Evolutionary conservation across 35 echinoderm and acorn worm genomes (phyloP), one percentile per base, ranked within the genome.

Genomic region (Lytechinus pictus): DNA sequence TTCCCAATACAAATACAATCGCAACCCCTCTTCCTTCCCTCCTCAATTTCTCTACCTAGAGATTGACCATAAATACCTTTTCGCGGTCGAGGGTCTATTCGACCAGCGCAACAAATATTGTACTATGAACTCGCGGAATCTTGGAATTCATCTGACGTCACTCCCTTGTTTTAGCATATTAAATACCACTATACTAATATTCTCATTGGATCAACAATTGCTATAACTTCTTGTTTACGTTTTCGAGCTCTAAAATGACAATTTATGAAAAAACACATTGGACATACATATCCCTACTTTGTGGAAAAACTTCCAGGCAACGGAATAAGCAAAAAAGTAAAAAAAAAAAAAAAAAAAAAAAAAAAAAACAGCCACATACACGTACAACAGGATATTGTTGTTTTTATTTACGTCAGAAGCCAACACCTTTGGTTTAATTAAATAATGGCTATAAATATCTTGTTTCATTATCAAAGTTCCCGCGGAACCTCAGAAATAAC

Each of bases 71-170:
- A 79, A 71, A 79, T 79, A 79, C 16, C 33, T 79, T 79, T 7
- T 79, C 19, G 66, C 16, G 66, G 66, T 79, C n/a, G 4, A 79
- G 1, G 66, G 66, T 79, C n/a, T 27, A 79, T 79, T 79, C 66
- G 66, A 79, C 21, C 66, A 7, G 66, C 9, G 16, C 33, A 9
- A 90, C 52, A 52, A 52, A 54, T 52, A 29, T 90, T 44, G 33
- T 90, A 5, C 27, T 52, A 33, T 54, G 52, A 51, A 12, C 52
- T 90, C 29, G 28, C 10, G 52, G 88, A 10, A 90, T 90, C 88
- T 52, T 90, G 88, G 88, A 90, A 90, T 90, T 90, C 24, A 52
- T 44, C 33, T 90, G 88, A 90, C 88, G 88, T 90, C 88, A 90
- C 16, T 90, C 9, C 24, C 7, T 12, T 52, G 29, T 79, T 79